Percentiles rank a stretch among this genome's conserved stretches.
Conservation (phyloP, 64 coral and sea anemone genomes). For the Anthopleura sola region DNA sequence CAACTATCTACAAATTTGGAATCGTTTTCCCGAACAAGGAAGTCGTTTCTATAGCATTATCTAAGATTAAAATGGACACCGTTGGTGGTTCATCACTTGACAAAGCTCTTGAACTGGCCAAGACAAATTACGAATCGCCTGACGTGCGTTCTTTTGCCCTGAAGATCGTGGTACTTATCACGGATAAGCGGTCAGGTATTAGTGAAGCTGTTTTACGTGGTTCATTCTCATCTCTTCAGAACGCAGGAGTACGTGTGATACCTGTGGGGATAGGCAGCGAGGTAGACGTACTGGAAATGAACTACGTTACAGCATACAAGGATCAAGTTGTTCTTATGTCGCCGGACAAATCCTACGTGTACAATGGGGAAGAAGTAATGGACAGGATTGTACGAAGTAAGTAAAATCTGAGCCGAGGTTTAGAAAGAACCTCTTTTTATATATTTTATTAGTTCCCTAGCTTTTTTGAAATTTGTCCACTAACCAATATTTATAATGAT, state of each 20-base stretch:
- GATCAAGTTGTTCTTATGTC: slow-evolving; percentile 46
- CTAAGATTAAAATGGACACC: neutral
- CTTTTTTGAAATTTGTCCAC: neutral
- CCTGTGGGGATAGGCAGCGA: slow-evolving; percentile 53
- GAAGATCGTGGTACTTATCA: slow-evolving; percentile 70
- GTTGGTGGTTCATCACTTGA: slow-evolving; percentile 57
- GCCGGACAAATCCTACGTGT: slow-evolving; percentile 25
- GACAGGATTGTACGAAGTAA: slow-evolving; percentile 58
- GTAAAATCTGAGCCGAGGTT: neutral
- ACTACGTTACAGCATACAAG: slow-evolving; percentile 49
- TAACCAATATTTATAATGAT: neutral
- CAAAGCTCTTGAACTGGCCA: slow-evolving; percentile 48
- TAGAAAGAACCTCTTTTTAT: neutral
- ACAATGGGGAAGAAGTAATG: slow-evolving; percentile 57
- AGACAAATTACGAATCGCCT: slow-evolving; percentile 42
- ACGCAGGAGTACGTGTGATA: slow-evolving; percentile 46
- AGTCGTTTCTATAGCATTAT: neutral
- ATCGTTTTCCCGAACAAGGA: slow-evolving; percentile 25
- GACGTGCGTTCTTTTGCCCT: slow-evolving; percentile 44
- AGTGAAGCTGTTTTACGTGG: slow-evolving; percentile 26
- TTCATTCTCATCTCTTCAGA: slow-evolving; percentile 43
- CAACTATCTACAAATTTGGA: slow-evolving; percentile 18
- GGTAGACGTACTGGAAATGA: slow-evolving; percentile 47
- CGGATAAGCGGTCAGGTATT: slow-evolving; percentile 57
- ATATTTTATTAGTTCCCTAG: too few relatives aligned